These are phyloP conservation scores for Notolabrus celidotus DNA, from an alignment of 2,797 vertebrate genomes.

Conservation along the genomic window DNA sequence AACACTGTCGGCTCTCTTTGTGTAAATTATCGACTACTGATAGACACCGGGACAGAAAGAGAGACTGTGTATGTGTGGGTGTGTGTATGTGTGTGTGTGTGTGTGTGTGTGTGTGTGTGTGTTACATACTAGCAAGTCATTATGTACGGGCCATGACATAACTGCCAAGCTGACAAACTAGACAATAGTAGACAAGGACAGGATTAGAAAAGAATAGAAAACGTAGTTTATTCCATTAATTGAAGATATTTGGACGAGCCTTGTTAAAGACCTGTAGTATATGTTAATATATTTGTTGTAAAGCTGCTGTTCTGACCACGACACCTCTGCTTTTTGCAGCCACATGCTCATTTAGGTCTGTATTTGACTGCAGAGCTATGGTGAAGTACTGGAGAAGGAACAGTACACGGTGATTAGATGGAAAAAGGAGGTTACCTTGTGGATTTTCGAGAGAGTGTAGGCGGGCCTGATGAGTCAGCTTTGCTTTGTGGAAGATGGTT, in stretches of 20 bases:
- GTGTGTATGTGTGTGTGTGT: background rate
- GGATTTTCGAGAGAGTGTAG: slow-evolving; percentile 63
- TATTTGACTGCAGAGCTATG: slow-evolving; percentile 40
- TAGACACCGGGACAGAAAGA: slow-evolving; percentile 8
- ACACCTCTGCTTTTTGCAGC: slow-evolving; percentile 50
- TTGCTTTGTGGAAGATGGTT: slow-evolving; percentile 76
- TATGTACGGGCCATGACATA: slow-evolving; percentile 16
- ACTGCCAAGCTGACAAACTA: slow-evolving; percentile 6
- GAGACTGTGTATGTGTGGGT: background rate
- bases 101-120: background rate
- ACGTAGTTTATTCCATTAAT: background rate
- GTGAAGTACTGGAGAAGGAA: slow-evolving; percentile 24
- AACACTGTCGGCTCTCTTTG: slow-evolving; percentile 25
- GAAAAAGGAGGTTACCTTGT: slow-evolving; percentile 48
- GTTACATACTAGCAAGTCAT: slow-evolving; percentile 14
- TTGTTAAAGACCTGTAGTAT: slow-evolving; percentile 12
- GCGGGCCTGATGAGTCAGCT: slow-evolving; percentile 71
- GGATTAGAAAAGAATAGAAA: slow-evolving; percentile 12
- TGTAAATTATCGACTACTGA: slow-evolving; percentile 50
- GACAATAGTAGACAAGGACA: background rate
- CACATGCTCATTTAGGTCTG: slow-evolving; percentile 37
- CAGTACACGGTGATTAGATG: slow-evolving; percentile 47
- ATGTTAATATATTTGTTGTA: background rate
- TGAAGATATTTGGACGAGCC: background rate
- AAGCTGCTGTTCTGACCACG: slow-evolving; percentile 20